A percentile compares a stretch with the other conserved stretches of the same genome.
Conservation (phyloP, 2,888 invertebrate genomes). For the Drosophila prostipennis region DNA sequence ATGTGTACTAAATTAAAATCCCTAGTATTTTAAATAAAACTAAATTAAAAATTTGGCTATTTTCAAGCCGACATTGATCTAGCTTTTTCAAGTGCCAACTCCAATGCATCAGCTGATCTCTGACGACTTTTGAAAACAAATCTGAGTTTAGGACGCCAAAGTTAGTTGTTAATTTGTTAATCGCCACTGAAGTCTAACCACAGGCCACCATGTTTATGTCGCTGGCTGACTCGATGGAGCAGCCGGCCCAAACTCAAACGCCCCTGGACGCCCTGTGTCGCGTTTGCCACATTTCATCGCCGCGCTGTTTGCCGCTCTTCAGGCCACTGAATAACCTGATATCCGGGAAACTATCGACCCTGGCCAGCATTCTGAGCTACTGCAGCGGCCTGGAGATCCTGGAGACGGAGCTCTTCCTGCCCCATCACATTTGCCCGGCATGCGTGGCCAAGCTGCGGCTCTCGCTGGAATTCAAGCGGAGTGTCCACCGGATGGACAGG, state of each 20-base stretch:
- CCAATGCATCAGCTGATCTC: not conserved
- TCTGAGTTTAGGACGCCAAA: not conserved
- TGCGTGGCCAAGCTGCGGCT: conserved; percentile 71
- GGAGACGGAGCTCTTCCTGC: conserved; percentile 71
- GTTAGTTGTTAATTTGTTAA: not conserved
- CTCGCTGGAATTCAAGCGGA: conserved; percentile 74
- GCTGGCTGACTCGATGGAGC: not conserved
- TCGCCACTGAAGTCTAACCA: not conserved
- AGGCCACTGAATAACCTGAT: conserved; percentile 61
- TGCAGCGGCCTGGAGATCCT: conserved; percentile 66
- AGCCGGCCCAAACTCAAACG: no score
- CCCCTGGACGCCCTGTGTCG: conserved; percentile 63
- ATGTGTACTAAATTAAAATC: no score
- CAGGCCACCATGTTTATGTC: not conserved
- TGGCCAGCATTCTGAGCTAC: conserved; percentile 74
- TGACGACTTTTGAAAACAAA: not conserved
- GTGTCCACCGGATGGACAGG: conserved; percentile 71
- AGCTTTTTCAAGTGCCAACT: not conserved
- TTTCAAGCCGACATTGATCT: not conserved
- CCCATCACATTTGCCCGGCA: conserved; percentile 72
- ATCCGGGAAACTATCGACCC: conserved; percentile 78
- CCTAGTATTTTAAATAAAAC: no score
- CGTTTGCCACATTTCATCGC: conserved; percentile 72
- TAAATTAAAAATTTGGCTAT: no score
- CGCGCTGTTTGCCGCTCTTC: conserved; percentile 70